Conservation (phyloP, 2,113 vertebrate species). For the Cebidichthys violaceus region DNA sequence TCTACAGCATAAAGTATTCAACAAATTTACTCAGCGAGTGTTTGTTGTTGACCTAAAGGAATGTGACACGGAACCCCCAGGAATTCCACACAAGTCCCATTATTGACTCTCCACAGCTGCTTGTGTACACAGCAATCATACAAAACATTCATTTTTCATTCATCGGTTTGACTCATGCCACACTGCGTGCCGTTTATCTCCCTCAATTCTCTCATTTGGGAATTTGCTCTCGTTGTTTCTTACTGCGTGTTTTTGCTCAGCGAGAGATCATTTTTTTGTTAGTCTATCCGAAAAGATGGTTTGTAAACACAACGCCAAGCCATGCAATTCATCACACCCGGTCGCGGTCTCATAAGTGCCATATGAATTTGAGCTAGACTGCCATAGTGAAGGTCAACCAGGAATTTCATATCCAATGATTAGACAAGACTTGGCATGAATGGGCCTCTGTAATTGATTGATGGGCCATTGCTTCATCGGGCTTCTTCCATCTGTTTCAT, state of each 20-base stretch:
- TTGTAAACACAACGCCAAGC: not conserved
- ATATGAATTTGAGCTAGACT: conserved; percentile 16
- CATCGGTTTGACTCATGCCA: not conserved
- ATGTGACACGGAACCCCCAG: conserved; percentile 4
- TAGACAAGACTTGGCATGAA: conserved; percentile 35
- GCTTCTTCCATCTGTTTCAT: conserved; percentile 22
- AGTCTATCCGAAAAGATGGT: not conserved
- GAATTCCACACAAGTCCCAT: not conserved
- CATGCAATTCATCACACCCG: conserved; percentile 13
- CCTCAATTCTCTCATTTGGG: not conserved
- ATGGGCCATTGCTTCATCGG: conserved; percentile 23
- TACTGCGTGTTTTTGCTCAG: not conserved
- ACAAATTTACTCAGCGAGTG: not conserved
- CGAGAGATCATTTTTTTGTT: not conserved
- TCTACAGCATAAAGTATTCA: not conserved
- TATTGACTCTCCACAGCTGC: conserved; percentile 7
- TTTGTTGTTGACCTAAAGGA: conserved; percentile 3
- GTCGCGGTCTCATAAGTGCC: conserved; percentile 43
- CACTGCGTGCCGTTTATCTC: not conserved
- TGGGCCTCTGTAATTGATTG: conserved; percentile 39
- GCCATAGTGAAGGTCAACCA: conserved; percentile 55
- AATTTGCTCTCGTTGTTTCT: not conserved
- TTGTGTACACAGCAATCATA: not conserved
- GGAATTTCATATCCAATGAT: conserved; percentile 33
- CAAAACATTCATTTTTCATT: not conserved